phyloP scores from a whole-genome alignment of 2,113 vertebrate species.

The Girardinichthys multiradiatus region DNA sequence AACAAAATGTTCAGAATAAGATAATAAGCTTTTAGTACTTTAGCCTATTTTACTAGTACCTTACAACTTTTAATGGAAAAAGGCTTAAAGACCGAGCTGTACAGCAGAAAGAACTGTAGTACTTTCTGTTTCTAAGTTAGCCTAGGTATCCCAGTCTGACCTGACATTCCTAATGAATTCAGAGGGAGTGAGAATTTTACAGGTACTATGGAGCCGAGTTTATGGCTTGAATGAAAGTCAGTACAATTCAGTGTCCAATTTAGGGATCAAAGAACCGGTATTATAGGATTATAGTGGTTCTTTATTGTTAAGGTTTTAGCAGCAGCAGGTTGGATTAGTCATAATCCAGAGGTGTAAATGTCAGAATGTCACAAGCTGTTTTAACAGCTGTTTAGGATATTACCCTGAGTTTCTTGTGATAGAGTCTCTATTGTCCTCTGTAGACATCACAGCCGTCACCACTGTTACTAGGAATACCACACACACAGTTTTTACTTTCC shows the following conservation, averaged over 20 bases:
- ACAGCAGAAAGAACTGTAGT: neutral
- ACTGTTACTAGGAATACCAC: neutral
- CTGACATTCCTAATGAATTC: neutral
- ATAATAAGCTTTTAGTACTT: neutral
- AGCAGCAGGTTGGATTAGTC: neutral
- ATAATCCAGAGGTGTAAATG: neutral
- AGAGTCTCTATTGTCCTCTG: conserved; percentile 3
- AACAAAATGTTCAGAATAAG: neutral
- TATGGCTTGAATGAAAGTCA: neutral
- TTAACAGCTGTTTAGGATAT: conserved; percentile 24
- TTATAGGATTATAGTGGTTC: neutral
- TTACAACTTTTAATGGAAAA: neutral
- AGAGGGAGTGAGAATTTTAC: neutral
- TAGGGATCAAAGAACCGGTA: neutral
- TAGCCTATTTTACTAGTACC: neutral
- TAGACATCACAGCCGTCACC: neutral
- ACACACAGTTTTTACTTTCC: neutral
- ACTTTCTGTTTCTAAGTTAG: neutral
- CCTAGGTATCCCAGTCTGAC: neutral
- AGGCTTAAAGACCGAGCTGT: neutral
- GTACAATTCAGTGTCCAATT: neutral
- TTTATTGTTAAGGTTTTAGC: neutral
- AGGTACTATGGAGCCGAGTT: neutral
- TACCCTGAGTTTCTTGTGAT: neutral
- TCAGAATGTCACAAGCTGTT: conserved; percentile 7